Evolutionary conservation across 2,113 vertebrate genomes (phyloP).

Genomic region (Oreochromis niloticus): DNA sequence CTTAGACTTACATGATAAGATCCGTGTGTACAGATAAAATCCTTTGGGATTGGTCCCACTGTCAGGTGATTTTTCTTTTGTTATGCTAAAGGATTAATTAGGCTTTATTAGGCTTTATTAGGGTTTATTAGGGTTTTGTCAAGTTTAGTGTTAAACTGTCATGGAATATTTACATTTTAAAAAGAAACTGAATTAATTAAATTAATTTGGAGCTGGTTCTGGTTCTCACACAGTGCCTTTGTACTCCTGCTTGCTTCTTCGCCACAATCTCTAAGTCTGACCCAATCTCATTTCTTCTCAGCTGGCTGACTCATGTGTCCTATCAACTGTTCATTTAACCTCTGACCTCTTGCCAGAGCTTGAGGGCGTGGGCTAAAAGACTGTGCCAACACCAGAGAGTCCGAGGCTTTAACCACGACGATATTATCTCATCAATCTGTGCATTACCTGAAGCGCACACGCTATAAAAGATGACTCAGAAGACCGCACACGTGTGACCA

Average conservation of each 20-base stretch:
- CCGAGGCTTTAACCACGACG: not conserved
- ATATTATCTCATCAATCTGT: not conserved
- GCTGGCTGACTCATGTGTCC: not conserved
- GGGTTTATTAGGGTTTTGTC: not conserved
- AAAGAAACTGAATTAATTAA: not conserved
- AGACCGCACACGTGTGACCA: not conserved
- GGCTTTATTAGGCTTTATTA: not conserved
- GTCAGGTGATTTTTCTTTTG: not conserved
- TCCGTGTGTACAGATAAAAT: not conserved
- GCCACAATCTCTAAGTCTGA: not conserved
- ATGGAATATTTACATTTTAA: not conserved
- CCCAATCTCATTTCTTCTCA: not conserved
- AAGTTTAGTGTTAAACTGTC: not conserved
- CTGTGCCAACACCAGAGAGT: not conserved
- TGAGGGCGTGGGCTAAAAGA: not conserved
- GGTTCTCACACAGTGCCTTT: not conserved
- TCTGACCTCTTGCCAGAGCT: not conserved
- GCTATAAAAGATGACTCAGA: not conserved
- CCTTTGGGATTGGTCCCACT: not conserved
- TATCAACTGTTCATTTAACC: not conserved
- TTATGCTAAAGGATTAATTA: not conserved
- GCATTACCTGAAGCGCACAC: not conserved
- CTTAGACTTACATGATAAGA: fast-evolving
- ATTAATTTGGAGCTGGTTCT: not conserved
- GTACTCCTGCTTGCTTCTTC: not conserved